phyloP scores from a whole-genome alignment of 2,113 vertebrate species.

The Noturus placidus region DNA sequence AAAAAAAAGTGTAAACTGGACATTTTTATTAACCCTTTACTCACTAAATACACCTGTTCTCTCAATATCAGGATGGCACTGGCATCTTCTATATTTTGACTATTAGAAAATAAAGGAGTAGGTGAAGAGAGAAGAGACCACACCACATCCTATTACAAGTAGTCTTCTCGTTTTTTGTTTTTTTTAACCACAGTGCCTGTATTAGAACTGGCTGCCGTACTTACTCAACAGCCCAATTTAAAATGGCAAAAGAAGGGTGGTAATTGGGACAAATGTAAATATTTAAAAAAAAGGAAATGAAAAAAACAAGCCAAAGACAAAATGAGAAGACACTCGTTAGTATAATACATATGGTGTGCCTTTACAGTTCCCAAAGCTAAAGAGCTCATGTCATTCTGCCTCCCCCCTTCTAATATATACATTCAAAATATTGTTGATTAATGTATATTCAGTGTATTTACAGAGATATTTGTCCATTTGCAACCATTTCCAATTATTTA shows the following conservation, averaged over 20 bases:
- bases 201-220: neutral
- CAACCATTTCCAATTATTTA: constrained; percentile 59
- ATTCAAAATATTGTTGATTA: constrained; percentile 39
- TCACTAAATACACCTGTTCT: neutral
- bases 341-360: constrained; percentile 53
- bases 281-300: constrained; percentile 1
- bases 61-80: neutral
- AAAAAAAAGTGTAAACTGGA: neutral
- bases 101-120: constrained; percentile 19
- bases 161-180: neutral
- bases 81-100: neutral
- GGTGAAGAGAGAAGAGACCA: constrained; percentile 21
- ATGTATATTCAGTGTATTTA: constrained; percentile 49
- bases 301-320: constrained; percentile 48
- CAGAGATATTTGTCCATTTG: constrained; percentile 46
- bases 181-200: constrained; percentile 4
- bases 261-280: constrained; percentile 6
- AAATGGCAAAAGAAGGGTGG: constrained; percentile 8
- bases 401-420: constrained; percentile 25
- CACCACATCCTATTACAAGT: constrained; percentile 3
- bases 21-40: neutral
- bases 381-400: constrained; percentile 33
- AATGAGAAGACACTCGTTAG: constrained; percentile 44
- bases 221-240: constrained; percentile 20
- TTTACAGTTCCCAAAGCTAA: constrained; percentile 31